Conservation (phyloP, 2,113 vertebrate species). For the Psittacus erithacus region DNA sequence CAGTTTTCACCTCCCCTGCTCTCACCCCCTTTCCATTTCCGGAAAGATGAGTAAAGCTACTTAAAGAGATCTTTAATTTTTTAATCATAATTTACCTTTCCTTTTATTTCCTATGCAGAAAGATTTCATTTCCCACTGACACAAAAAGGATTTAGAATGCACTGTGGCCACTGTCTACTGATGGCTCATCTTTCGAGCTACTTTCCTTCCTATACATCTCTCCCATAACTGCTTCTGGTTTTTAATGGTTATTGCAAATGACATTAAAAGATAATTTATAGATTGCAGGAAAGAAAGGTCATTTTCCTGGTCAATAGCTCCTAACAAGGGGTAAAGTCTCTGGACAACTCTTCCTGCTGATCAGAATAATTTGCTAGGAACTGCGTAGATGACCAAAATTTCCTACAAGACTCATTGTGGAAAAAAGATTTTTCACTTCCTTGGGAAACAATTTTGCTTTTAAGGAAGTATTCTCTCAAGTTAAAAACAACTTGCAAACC, state of each 20-base stretch:
- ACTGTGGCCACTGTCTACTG: not conserved
- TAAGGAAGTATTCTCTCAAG: not conserved
- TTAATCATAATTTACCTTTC: constrained; percentile 60
- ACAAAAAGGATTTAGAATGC: constrained; percentile 17
- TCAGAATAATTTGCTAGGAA: constrained; percentile 20
- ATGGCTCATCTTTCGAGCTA: not conserved
- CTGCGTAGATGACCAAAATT: not conserved
- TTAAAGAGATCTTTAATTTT: constrained; percentile 65
- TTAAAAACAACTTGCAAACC: not conserved
- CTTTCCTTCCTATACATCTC: not conserved
- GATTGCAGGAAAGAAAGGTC: constrained; percentile 11
- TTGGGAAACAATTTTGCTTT: not conserved
- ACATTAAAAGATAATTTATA: constrained; percentile 58
- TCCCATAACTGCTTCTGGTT: not conserved
- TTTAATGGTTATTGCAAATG: constrained; percentile 57
- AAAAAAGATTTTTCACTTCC: not conserved
- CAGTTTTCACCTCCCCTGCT: constrained; percentile 45
- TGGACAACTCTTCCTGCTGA: not conserved
- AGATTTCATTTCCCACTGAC: constrained; percentile 27
- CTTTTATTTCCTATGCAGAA: constrained; percentile 55
- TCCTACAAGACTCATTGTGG: not conserved
- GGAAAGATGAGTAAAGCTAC: constrained; percentile 65
- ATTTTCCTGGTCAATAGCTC: constrained; percentile 6
- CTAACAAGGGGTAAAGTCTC: constrained; percentile 15
- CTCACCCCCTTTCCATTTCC: constrained; percentile 53